A percentile compares a stretch with the other conserved stretches of the same genome.
phyloP scores from a whole-genome alignment of 2,113 vertebrate genomes.

The Penelope pileata region DNA sequence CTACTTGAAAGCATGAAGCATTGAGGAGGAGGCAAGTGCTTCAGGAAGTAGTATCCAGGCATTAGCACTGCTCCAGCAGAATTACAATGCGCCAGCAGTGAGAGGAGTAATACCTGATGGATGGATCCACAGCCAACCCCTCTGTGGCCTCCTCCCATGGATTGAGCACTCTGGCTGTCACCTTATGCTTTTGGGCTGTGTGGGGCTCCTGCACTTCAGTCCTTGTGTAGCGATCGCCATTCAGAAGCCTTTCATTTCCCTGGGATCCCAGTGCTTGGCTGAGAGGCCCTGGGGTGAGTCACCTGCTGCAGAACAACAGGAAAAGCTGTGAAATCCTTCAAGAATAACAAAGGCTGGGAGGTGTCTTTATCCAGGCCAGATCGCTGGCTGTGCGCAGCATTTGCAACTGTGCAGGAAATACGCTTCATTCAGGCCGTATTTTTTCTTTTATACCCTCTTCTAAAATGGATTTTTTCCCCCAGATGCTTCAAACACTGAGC shows the following conservation, averaged over 20 bases:
- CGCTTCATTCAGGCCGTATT: background rate
- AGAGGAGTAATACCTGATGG: background rate
- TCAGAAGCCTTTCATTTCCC: background rate
- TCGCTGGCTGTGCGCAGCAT: background rate
- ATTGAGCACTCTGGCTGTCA: background rate
- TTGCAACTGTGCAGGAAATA: background rate
- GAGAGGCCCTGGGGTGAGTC: conserved; percentile 24
- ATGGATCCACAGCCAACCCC: background rate
- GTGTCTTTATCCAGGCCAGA: background rate
- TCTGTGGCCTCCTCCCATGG: background rate
- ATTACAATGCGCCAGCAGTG: background rate
- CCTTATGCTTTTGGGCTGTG: background rate
- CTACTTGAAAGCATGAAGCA: background rate
- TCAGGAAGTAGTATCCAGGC: background rate
- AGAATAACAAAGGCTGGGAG: background rate
- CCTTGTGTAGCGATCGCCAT: background rate
- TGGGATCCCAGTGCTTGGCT: background rate
- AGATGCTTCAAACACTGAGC: background rate
- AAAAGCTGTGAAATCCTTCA: conserved; percentile 51
- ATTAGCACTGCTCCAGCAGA: background rate
- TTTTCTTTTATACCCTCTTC: background rate
- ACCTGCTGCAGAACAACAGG: background rate
- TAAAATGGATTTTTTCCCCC: background rate
- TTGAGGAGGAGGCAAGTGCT: background rate
- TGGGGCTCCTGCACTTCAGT: background rate